These are phyloP conservation scores for Opisthocomus hoazin DNA, from an alignment of 2,113 vertebrate species.

Conservation along the genomic window DNA sequence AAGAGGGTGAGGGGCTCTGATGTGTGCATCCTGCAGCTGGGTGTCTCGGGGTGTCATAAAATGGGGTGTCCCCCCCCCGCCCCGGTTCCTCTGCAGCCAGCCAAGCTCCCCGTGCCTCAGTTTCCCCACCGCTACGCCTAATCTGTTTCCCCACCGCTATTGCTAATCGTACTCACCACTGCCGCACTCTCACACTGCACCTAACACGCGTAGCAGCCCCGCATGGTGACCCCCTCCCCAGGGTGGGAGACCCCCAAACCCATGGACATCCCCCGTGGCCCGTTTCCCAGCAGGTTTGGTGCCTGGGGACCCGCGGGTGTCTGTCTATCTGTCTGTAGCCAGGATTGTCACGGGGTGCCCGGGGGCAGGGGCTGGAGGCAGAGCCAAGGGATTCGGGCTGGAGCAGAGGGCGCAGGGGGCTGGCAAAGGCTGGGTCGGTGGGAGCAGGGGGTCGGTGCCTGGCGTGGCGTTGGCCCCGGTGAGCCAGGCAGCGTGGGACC, in stretches of 20 bases:
- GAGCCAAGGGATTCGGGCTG: too few relatives aligned
- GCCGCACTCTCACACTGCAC: not conserved
- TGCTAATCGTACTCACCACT: not conserved
- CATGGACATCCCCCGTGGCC: too few relatives aligned
- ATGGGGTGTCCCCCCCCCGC: fast-evolving
- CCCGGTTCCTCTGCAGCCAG: not conserved
- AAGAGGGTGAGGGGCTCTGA: too few relatives aligned
- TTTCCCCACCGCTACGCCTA: not conserved
- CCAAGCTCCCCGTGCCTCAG: not conserved
- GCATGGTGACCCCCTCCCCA: too few relatives aligned
- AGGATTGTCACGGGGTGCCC: not conserved
- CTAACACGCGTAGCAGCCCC: not conserved
- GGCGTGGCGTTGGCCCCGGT: not conserved
- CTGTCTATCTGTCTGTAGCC: not conserved
- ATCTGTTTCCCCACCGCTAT: not conserved
- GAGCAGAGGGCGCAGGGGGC: not conserved
- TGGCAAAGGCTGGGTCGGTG: not conserved
- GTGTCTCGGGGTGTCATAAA: not conserved
- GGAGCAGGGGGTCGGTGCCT: not conserved
- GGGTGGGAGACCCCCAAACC: not conserved
- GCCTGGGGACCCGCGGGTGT: not conserved
- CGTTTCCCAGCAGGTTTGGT: not conserved
- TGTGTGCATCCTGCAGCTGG: too few relatives aligned
- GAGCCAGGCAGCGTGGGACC: not conserved
- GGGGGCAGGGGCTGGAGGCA: not conserved